Evolutionary conservation across 2,888 invertebrate species (phyloP).

Genomic region (Pristionchus entomophagus): DNA sequence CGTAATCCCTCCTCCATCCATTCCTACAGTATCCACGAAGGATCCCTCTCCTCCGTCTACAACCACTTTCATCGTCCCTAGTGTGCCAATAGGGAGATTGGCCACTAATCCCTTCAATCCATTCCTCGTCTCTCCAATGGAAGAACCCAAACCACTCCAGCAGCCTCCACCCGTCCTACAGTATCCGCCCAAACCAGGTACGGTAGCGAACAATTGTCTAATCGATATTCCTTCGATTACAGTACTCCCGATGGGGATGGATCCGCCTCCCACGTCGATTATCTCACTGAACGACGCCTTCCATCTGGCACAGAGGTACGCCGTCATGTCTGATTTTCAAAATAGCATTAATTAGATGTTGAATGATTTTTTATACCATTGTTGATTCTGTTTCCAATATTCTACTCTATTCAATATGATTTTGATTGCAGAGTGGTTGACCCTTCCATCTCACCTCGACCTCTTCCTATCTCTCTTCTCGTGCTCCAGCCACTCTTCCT

Average conservation of each 20-base stretch:
- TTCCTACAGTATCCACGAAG: not conserved
- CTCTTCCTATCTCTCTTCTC: constrained; percentile 29
- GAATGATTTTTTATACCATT: too few relatives aligned
- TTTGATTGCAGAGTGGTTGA: constrained; percentile 2
- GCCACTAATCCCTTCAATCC: constrained; percentile 43
- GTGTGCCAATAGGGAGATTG: not conserved
- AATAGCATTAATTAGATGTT: too few relatives aligned
- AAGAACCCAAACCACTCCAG: not conserved
- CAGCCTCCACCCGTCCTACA: not conserved
- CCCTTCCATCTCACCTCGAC: not conserved
- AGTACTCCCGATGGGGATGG: constrained; percentile 27
- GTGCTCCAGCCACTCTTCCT: constrained; percentile 45
- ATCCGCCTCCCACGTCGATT: constrained; percentile 40
- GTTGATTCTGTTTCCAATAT: too few relatives aligned
- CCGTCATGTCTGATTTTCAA: too few relatives aligned
- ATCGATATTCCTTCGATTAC: not conserved
- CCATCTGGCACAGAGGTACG: not conserved
- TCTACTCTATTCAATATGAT: too few relatives aligned
- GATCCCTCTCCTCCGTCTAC: not conserved
- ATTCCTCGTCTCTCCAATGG: constrained; percentile 16
- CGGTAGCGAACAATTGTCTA: not conserved
- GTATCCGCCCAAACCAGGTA: not conserved
- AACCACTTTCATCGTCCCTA: not conserved
- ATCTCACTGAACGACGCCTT: constrained; percentile 31
- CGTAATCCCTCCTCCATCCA: not conserved